Percentiles rank a stretch among this genome's conserved stretches.
Evolutionary conservation across 2,113 vertebrate species (phyloP).

Genomic region (Terrapene triunguis): DNA sequence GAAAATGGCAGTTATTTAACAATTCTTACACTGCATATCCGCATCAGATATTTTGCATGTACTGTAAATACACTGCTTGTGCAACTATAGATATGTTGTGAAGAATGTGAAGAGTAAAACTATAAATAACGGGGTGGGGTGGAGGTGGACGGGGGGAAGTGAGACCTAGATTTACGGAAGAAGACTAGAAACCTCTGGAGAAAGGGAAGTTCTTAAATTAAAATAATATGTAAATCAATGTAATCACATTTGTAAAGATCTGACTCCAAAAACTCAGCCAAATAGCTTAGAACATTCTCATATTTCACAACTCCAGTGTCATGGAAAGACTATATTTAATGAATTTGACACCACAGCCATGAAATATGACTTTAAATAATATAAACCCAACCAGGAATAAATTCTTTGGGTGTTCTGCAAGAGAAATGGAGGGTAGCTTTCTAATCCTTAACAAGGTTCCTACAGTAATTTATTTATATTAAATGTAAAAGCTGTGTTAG

Average conservation of each 20-base stretch:
- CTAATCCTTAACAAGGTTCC: neutral
- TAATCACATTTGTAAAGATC: constrained; percentile 39
- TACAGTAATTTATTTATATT: neutral
- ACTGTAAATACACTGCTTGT: neutral
- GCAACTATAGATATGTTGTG: neutral
- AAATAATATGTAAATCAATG: neutral
- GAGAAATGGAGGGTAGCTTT: neutral
- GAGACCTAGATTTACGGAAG: neutral
- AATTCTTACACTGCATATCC: neutral
- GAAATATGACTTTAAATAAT: constrained; percentile 42
- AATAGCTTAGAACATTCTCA: constrained; percentile 16
- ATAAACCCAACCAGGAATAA: constrained; percentile 27
- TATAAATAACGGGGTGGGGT: neutral
- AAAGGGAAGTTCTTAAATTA: neutral
- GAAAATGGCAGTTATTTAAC: neutral
- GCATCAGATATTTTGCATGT: neutral
- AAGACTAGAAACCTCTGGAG: neutral
- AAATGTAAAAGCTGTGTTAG: neutral
- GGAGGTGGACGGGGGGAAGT: neutral
- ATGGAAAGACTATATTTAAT: constrained; percentile 36
- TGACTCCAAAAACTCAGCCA: neutral
- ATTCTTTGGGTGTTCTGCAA: neutral
- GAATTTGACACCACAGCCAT: constrained; percentile 7
- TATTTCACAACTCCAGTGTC: constrained; percentile 28
- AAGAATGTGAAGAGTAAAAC: neutral